A percentile compares a stretch with the other conserved stretches of the same genome.
Evolutionary conservation across 2,888 invertebrate species (phyloP).

Genomic region (Mechanitis messenoides): DNA sequence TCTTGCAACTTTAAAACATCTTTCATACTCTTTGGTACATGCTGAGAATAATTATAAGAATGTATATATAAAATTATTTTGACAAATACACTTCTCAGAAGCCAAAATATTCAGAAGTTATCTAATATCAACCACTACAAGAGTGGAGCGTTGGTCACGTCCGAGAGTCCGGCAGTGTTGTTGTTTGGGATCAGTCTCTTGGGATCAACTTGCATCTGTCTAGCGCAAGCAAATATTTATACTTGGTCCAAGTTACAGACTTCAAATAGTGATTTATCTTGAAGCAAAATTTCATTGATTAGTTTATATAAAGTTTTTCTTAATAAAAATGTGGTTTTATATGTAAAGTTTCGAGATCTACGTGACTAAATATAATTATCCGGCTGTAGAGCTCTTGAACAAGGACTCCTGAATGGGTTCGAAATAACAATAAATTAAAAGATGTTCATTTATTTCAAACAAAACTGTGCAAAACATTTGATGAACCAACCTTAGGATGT

Average conservation of each 20-base stretch:
- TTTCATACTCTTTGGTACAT: not conserved
- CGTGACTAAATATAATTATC: too few relatives aligned
- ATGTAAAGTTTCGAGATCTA: too few relatives aligned
- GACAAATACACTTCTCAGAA: constrained; percentile 21
- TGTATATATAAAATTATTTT: not conserved
- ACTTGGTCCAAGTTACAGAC: constrained; percentile 30
- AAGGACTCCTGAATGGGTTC: too few relatives aligned
- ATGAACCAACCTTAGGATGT: too few relatives aligned
- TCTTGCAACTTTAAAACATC: not conserved
- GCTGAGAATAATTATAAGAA: not conserved
- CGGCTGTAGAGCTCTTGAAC: too few relatives aligned
- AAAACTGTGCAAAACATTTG: too few relatives aligned
- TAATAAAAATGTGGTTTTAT: too few relatives aligned
- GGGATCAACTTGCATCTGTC: constrained; percentile 63
- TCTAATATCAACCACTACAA: constrained; percentile 26
- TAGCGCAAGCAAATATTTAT: constrained; percentile 49
- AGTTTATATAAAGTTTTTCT: too few relatives aligned
- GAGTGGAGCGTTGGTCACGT: constrained; percentile 21
- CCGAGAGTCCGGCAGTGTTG: constrained; percentile 32
- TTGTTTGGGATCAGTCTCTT: constrained; percentile 50
- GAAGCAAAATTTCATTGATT: too few relatives aligned
- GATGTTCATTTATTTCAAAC: too few relatives aligned
- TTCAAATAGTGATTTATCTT: not conserved
- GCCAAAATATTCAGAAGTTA: constrained; percentile 37
- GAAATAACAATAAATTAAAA: too few relatives aligned